Conservation (phyloP, 2,888 invertebrate species). For the Temnothorax rugatulus region DNA sequence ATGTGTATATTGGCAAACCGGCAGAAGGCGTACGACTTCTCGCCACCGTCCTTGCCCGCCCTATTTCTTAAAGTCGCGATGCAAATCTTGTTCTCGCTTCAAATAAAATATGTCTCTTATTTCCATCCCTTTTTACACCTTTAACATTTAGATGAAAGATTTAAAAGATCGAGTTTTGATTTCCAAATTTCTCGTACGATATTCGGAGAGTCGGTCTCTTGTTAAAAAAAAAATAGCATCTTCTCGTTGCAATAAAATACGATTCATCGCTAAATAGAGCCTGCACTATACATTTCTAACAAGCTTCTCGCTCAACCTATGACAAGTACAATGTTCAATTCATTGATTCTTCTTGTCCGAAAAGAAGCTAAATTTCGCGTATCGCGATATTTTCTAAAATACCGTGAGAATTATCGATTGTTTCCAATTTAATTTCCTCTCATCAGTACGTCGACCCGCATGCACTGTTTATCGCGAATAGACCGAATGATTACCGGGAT, state of each 20-base stretch:
- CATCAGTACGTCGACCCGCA: background rate
- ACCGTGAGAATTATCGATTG: background rate
- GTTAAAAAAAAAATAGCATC: background rate
- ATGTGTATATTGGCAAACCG: constrained; percentile 61
- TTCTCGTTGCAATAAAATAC: background rate
- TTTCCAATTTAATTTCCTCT: constrained; percentile 33
- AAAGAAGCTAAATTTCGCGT: background rate
- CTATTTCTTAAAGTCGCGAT: constrained; percentile 61
- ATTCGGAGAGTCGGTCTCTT: background rate
- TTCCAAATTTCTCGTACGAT: background rate
- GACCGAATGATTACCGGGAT: constrained; percentile 41
- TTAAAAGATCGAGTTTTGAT: background rate
- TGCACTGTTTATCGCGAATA: constrained; percentile 36
- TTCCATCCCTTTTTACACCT: background rate
- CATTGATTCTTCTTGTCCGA: background rate
- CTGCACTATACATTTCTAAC: background rate
- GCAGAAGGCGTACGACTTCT: constrained; percentile 60
- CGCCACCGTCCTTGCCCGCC: constrained; percentile 44
- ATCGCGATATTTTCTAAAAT: background rate
- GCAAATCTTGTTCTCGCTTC: constrained; percentile 51
- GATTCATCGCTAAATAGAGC: background rate
- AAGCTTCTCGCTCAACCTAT: background rate
- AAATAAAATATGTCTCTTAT: background rate
- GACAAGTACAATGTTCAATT: background rate
- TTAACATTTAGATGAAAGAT: background rate